These are phyloP conservation scores for Chaetophractus vellerosus DNA, from an alignment of 2,797 vertebrate genomes.

Conservation along the genomic window DNA sequence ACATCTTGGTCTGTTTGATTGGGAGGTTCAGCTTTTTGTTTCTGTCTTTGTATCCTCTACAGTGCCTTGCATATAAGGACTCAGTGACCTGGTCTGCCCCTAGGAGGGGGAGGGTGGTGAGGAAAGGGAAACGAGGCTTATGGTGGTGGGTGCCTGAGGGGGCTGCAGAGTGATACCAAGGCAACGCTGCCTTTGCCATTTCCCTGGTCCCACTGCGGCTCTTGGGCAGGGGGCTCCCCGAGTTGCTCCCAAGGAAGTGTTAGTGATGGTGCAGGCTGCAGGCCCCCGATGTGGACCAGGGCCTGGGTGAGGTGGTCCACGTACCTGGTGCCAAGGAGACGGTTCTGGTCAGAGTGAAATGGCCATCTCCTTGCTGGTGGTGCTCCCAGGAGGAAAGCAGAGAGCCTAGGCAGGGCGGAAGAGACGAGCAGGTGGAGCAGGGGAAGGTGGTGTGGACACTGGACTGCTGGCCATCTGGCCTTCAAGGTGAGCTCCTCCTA, in stretches of 20 bases:
- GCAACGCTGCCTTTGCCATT: background rate
- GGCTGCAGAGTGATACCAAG: background rate
- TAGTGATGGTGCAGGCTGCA: background rate
- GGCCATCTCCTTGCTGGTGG: background rate
- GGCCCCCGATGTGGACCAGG: background rate
- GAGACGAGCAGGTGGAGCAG: background rate
- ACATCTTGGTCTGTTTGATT: background rate
- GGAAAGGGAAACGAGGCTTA: background rate
- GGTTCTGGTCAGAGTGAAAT: background rate
- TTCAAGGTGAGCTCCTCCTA: background rate
- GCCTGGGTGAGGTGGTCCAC: background rate
- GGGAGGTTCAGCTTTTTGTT: background rate
- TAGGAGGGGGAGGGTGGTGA: background rate
- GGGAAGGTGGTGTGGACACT: background rate
- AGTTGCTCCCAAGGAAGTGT: background rate
- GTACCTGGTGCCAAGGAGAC: background rate
- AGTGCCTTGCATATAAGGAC: background rate
- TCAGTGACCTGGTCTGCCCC: background rate
- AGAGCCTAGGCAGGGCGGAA: background rate
- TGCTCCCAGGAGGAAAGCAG: background rate
- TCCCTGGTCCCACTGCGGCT: background rate
- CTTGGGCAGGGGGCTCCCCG: background rate
- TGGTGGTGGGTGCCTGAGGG: background rate
- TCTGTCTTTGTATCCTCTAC: background rate
- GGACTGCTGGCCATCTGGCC: background rate